These are phyloP conservation scores for Meriones psammophilus DNA, from an alignment of 2,797 vertebrate species.

Conservation along the genomic window DNA sequence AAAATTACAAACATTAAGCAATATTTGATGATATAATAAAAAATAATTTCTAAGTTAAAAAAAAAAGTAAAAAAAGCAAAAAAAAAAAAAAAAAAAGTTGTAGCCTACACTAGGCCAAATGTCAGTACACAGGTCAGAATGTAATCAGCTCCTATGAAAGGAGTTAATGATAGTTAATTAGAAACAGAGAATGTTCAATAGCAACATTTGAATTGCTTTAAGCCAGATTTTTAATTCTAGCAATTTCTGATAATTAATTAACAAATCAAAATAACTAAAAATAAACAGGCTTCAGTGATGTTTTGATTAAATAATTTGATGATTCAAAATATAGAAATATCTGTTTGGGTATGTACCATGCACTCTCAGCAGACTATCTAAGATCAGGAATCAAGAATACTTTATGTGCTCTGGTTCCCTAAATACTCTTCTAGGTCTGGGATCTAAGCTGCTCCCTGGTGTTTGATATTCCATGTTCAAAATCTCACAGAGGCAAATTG, in stretches of 20 bases:
- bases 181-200: neutral
- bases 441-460: neutral
- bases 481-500: neutral
- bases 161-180: neutral
- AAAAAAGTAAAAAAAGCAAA: too few relatives aligned
- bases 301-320: neutral
- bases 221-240: neutral
- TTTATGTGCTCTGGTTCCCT: neutral
- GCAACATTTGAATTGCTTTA: neutral
- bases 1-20: too few relatives aligned
- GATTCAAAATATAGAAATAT: neutral
- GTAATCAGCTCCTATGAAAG: neutral
- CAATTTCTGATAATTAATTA: neutral
- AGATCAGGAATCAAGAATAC: neutral
- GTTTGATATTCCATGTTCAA: neutral
- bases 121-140: neutral
- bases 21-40: too few relatives aligned
- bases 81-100: too few relatives aligned
- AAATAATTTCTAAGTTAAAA: too few relatives aligned
- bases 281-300: neutral
- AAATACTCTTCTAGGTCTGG: neutral
- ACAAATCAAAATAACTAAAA: slow-evolving; percentile 17
- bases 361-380: neutral
- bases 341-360: neutral
- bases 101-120: neutral